phyloP scores from a whole-genome alignment of 2,888 invertebrate species.

The Synergus itoensis region DNA sequence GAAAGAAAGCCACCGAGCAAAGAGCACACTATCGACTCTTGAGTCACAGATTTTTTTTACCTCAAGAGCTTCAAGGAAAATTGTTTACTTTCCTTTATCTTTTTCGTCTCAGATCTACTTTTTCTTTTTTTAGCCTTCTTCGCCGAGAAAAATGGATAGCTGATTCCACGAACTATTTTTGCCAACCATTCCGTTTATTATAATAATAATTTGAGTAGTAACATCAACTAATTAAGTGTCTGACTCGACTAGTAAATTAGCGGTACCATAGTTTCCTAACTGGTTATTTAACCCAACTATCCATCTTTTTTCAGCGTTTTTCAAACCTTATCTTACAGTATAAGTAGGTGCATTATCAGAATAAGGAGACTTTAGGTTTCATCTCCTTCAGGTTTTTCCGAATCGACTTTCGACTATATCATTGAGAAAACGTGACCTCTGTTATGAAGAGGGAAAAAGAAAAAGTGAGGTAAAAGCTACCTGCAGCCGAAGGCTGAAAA shows the following conservation, averaged over 20 bases:
- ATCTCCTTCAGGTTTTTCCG: slow-evolving; percentile 14
- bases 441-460: not conserved
- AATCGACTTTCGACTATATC: slow-evolving; percentile 7
- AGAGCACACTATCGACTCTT: not conserved
- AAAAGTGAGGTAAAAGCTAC: slow-evolving; percentile 4
- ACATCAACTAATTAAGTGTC: too few species aligned
- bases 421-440: slow-evolving; percentile 26
- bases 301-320: not conserved
- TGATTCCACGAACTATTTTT: too few species aligned
- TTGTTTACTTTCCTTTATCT: not conserved
- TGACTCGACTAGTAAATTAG: too few species aligned
- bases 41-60: not conserved
- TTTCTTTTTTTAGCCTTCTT: not conserved
- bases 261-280: too few species aligned
- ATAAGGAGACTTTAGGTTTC: slow-evolving; percentile 25
- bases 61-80: not conserved
- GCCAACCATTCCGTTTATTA: too few species aligned
- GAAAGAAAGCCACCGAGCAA: not conserved
- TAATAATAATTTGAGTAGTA: too few species aligned
- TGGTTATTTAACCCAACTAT: too few species aligned
- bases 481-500: slow-evolving; percentile 33
- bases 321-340: not conserved
- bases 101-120: not conserved
- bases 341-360: slow-evolving; percentile 5
- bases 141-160: too few species aligned